A percentile compares a stretch with the other conserved stretches of the same genome.
Conservation (phyloP, 2,113 vertebrate genomes). For the Notothenia coriiceps region DNA sequence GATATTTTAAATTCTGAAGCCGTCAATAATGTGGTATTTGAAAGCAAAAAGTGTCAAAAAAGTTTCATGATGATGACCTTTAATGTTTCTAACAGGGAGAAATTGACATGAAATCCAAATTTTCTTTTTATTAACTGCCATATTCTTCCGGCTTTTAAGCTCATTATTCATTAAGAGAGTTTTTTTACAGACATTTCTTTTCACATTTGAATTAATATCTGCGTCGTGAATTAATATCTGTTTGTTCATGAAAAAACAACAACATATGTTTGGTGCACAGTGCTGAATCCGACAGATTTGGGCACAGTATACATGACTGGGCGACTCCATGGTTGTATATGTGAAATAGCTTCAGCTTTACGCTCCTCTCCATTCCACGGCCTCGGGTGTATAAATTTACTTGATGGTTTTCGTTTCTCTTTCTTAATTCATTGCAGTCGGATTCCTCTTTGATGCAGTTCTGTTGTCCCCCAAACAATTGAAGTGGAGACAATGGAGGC, state of each 20-base stretch:
- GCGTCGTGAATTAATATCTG: conserved; percentile 62
- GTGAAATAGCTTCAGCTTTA: conserved; percentile 80
- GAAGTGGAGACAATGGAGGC: conserved; percentile 99
- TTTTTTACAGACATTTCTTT: conserved; percentile 16
- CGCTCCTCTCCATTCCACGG: conserved; percentile 79
- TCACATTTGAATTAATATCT: conserved; percentile 54
- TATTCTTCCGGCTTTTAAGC: conserved; percentile 8
- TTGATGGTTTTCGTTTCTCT: conserved; percentile 85
- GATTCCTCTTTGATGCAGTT: conserved; percentile 90
- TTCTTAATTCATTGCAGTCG: conserved; percentile 90
- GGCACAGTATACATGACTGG: conserved; percentile 85
- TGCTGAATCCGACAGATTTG: conserved; percentile 85
- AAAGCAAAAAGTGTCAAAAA: neutral
- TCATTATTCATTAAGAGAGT: conserved; percentile 1
- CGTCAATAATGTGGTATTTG: neutral
- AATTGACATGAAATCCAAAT: neutral
- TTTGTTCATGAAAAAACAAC: conserved; percentile 64
- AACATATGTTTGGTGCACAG: conserved; percentile 87
- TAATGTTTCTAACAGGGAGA: conserved; percentile 5
- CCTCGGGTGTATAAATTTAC: conserved; percentile 89
- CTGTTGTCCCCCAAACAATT: conserved; percentile 91
- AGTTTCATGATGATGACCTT: conserved; percentile 23
- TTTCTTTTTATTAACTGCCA: neutral
- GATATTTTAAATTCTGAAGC: conserved; percentile 39
- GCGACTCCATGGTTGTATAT: conserved; percentile 79